A percentile compares a stretch with the other conserved stretches of the same genome.
phyloP scores from a whole-genome alignment of 2,888 invertebrate genomes.

The Drosophila lacicola region DNA sequence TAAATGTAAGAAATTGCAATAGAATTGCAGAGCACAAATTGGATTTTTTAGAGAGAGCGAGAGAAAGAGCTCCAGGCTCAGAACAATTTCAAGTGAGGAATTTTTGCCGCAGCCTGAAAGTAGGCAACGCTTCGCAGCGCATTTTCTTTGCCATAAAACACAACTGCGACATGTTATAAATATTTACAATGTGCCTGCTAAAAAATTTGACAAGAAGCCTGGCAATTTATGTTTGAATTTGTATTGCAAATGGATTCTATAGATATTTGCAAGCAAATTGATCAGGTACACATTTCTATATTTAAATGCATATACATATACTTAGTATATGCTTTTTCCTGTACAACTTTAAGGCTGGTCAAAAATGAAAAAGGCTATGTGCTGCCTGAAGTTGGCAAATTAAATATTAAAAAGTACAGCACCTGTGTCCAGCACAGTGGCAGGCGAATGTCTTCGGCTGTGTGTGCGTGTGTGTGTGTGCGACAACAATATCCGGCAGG shows the following conservation, averaged over 20 bases:
- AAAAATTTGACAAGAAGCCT: neutral
- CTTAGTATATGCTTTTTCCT: neutral
- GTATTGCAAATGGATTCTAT: neutral
- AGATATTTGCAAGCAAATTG: neutral
- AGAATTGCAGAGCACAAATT: slow-evolving; percentile 15
- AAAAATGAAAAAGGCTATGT: slow-evolving; percentile 1
- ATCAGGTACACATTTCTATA: neutral
- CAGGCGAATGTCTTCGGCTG: slow-evolving; percentile 17
- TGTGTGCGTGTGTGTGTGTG: slow-evolving; percentile 13
- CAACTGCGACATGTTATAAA: slow-evolving; percentile 11
- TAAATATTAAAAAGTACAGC: slow-evolving; percentile 50
- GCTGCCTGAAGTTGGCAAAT: slow-evolving; percentile 23
- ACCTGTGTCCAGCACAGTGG: slow-evolving; percentile 25
- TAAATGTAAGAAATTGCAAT: slow-evolving; percentile 16
- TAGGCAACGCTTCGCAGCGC: slow-evolving; percentile 47
- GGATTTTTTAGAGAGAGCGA: slow-evolving; percentile 9
- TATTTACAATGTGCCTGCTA: slow-evolving; percentile 16
- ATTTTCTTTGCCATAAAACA: slow-evolving; percentile 14
- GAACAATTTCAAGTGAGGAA: slow-evolving; percentile 7
- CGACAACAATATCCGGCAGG: slow-evolving; percentile 65
- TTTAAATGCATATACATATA: neutral
- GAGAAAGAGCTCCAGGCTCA: neutral
- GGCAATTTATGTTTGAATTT: slow-evolving; percentile 2
- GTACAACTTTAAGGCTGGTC: neutral
- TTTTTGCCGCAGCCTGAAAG: slow-evolving; percentile 55